Percentiles rank a stretch among this genome's conserved stretches.
phyloP scores from a whole-genome alignment of 2,797 vertebrate species.

The Tamandua tetradactyla region DNA sequence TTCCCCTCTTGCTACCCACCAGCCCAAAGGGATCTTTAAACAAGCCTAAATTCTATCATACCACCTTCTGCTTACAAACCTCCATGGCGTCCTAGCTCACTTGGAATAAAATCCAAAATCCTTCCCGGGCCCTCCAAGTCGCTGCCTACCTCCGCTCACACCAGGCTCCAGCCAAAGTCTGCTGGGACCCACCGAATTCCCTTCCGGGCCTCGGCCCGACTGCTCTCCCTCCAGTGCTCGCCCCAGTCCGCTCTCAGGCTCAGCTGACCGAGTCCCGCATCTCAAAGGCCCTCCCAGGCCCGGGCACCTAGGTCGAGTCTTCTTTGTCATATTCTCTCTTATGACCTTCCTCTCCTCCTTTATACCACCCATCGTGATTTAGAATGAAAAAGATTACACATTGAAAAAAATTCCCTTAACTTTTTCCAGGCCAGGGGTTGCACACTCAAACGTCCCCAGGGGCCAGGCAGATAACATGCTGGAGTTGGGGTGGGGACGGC shows the following conservation, averaged over 20 bases:
- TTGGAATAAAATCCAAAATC: background rate
- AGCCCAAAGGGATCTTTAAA: background rate
- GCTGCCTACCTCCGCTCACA: background rate
- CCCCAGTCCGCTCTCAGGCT: background rate
- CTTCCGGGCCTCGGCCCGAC: background rate
- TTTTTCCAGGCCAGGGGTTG: background rate
- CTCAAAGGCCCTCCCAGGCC: background rate
- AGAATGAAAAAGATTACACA: background rate
- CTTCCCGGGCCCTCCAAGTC: background rate
- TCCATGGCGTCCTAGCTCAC: background rate
- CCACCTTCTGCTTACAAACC: background rate
- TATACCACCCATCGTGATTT: fast-evolving
- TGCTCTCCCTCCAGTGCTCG: fast-evolving
- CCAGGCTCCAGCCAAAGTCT: background rate
- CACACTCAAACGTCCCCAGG: background rate
- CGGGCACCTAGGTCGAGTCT: background rate
- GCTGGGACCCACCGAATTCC: background rate
- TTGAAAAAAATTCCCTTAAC: background rate
- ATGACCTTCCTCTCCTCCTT: background rate
- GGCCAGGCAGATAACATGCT: background rate
- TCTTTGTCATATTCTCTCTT: background rate
- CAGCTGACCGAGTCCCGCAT: background rate
- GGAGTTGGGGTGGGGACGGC: background rate
- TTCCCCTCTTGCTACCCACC: background rate
- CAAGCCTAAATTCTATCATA: background rate